Percentiles rank a stretch among this genome's conserved stretches.
Evolutionary conservation across 64 coral and sea anemone genomes (phyloP).

Genomic region (Stylophora pistillata): DNA sequence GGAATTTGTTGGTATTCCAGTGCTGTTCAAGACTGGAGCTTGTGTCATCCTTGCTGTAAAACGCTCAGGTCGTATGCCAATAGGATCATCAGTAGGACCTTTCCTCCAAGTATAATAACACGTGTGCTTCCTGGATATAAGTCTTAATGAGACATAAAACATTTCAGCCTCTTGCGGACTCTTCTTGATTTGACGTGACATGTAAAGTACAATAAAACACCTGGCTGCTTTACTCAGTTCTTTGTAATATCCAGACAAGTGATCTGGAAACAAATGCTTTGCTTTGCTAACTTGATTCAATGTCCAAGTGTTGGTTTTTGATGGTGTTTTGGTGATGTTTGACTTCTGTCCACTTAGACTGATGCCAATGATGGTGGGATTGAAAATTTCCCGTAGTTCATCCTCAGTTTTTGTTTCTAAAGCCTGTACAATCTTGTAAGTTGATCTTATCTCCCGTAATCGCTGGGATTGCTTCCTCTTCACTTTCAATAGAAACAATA

Average conservation of each 20-base stretch:
- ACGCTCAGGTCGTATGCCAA: background rate
- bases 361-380: background rate
- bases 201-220: conserved; percentile 68
- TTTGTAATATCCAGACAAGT: conserved; percentile 63
- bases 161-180: conserved; percentile 47
- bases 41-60: background rate
- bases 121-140: conserved; percentile 55
- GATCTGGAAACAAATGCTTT: conserved; percentile 48
- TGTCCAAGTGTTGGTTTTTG: conserved; percentile 12
- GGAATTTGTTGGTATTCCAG: background rate
- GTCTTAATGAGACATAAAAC: conserved; percentile 42
- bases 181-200: conserved; percentile 41
- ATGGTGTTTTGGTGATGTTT: background rate
- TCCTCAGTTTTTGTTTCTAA: background rate
- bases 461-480: conserved; percentile 35
- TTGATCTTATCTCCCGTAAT: conserved; percentile 26
- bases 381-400: conserved; percentile 22
- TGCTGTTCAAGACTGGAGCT: background rate
- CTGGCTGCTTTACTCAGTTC: conserved; percentile 18
- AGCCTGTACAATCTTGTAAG: conserved; percentile 18
- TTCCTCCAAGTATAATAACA: conserved; percentile 23
- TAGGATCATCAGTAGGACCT: background rate
- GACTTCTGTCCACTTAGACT: background rate
- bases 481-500: conserved; percentile 67
- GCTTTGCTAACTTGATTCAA: conserved; percentile 25